Conservation (phyloP, 1,140 invertebrate genomes). For the Pachyrhynchus sulphureomaculatus region DNA sequence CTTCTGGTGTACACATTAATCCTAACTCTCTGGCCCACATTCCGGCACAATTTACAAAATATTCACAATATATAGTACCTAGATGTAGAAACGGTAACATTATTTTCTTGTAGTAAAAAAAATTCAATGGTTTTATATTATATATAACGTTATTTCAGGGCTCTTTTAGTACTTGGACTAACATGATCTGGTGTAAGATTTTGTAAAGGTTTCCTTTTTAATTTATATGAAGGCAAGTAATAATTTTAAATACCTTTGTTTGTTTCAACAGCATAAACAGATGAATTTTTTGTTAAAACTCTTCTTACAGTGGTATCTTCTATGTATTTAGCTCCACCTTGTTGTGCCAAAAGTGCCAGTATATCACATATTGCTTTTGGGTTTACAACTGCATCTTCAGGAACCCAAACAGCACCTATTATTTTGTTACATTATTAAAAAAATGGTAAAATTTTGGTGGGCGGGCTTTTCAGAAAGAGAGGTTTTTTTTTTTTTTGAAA, state of each 20-base stretch:
- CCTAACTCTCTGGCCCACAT: conserved; percentile 73
- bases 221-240: not conserved
- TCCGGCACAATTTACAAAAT: conserved; percentile 74
- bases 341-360: conserved; percentile 60
- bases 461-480: too few relatives aligned
- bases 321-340: conserved; percentile 62
- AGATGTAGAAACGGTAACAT: not conserved
- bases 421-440: too few relatives aligned
- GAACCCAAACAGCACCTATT: conserved; percentile 67
- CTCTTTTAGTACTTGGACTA: too few relatives aligned
- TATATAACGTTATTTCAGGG: too few relatives aligned
- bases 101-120: too few relatives aligned
- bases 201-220: not conserved
- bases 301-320: conserved; percentile 62
- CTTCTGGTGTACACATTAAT: conserved; percentile 61
- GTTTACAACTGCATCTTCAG: conserved; percentile 71
- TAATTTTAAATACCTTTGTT: conserved; percentile 48
- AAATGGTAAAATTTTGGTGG: too few relatives aligned
- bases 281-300: conserved; percentile 61
- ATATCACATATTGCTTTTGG: conserved; percentile 62
- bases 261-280: conserved; percentile 63
- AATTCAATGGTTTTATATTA: too few relatives aligned
- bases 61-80: conserved; percentile 65
- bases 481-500: too few relatives aligned
- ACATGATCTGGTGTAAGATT: too few relatives aligned